Evolutionary conservation across 2,888 invertebrate species (phyloP).

Genomic region (Lasius platythorax): DNA sequence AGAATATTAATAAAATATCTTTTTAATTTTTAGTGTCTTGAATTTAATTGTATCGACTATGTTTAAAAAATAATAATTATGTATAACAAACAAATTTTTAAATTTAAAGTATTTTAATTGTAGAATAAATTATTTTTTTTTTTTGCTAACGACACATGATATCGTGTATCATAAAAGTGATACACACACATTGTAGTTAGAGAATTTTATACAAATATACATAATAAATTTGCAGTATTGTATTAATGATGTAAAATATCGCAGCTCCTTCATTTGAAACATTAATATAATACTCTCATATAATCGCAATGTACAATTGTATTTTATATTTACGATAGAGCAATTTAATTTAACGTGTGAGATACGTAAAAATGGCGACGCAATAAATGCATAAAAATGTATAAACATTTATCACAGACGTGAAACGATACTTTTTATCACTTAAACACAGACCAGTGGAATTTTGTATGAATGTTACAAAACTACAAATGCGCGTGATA

Average conservation of each 20-base stretch:
- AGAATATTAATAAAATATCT: not conserved
- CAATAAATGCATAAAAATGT: conserved; percentile 35
- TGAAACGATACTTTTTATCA: conserved; percentile 23
- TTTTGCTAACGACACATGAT: not conserved
- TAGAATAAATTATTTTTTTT: not conserved
- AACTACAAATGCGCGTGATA: not conserved
- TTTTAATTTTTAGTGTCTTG: not conserved
- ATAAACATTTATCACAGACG: conserved; percentile 38
- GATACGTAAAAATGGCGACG: conserved; percentile 4
- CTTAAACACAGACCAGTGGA: not conserved
- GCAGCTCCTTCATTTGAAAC: conserved; percentile 13
- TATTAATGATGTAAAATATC: conserved; percentile 35
- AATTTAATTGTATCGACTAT: not conserved
- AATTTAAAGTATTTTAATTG: conserved; percentile 14
- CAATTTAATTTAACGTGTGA: conserved; percentile 26
- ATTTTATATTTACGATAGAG: conserved; percentile 46
- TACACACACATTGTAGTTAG: conserved; percentile 2
- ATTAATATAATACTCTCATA: conserved; percentile 31
- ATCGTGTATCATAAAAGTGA: not conserved
- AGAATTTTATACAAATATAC: conserved; percentile 18
- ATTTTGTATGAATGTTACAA: conserved; percentile 12
- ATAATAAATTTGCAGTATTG: conserved; percentile 37
- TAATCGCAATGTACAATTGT: conserved; percentile 33
- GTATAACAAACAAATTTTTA: conserved; percentile 5
- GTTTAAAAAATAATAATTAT: not conserved